Evolutionary conservation across 2,888 invertebrate genomes (phyloP).

Genomic region (Subacronicta megacephala): DNA sequence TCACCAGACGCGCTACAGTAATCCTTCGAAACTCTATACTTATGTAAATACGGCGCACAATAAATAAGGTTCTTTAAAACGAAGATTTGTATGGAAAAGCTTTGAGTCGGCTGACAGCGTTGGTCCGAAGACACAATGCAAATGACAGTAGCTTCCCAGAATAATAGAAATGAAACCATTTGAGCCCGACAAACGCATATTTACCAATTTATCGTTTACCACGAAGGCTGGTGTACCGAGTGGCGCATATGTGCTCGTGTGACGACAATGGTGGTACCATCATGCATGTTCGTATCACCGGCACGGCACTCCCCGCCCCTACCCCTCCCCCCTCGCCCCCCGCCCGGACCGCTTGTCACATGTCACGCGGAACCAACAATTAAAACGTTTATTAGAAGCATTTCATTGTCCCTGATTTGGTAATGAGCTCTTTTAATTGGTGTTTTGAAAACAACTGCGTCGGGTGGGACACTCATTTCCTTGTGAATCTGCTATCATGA

Average conservation of each 20-base stretch:
- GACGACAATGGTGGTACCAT: slow-evolving; percentile 5
- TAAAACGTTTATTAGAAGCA: slow-evolving; percentile 36
- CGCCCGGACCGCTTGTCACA: slow-evolving; percentile 6
- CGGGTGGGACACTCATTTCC: background rate
- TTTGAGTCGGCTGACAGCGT: slow-evolving; percentile 16
- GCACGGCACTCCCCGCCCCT: background rate
- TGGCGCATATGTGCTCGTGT: background rate
- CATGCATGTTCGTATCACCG: slow-evolving; percentile 1
- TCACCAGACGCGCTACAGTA: slow-evolving; percentile 24
- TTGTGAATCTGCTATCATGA: slow-evolving; percentile 6
- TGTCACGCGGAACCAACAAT: slow-evolving; percentile 16
- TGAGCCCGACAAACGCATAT: slow-evolving; percentile 35
- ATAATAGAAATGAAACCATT: slow-evolving; percentile 40
- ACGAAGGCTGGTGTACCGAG: slow-evolving; percentile 19
- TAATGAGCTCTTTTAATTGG: slow-evolving; percentile 43
- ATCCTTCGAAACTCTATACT: slow-evolving; percentile 44
- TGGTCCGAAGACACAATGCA: slow-evolving; percentile 18
- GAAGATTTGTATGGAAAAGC: slow-evolving; percentile 25
- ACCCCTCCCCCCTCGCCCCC: too few relatives aligned
- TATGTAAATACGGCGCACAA: slow-evolving; percentile 37
- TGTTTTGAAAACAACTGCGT: slow-evolving; percentile 28
- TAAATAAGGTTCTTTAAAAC: slow-evolving; percentile 21
- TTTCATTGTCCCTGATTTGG: slow-evolving; percentile 33
- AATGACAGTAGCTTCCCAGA: slow-evolving; percentile 34
- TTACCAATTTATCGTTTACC: slow-evolving; percentile 37